Evolutionary conservation across 2,797 vertebrate species (phyloP), one percentile per base, ranked within the genome.

Genomic region (Alfaro cultratus): DNA sequence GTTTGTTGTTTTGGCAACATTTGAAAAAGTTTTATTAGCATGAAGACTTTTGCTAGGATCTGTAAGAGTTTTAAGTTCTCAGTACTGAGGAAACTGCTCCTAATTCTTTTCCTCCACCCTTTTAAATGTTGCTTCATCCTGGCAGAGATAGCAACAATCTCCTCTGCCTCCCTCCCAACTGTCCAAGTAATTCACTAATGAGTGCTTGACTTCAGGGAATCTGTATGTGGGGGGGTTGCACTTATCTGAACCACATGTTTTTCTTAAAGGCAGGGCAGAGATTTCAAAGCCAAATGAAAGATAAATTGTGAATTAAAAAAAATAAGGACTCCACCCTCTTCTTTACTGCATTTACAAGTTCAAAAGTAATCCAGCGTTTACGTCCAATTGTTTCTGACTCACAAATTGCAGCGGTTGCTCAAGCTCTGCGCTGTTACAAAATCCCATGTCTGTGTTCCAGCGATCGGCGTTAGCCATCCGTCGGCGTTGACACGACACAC

Each of bases 221-320:
- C 90, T 84, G 83, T 86, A 23, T 9, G 46, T 47, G 49, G 49
- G 85, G 86, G 90, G 90, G 85, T 41, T 64, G 55, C 43, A 62
- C 78, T 94, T 92, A 95, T 95, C 93, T 80, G 80, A 95, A 92
- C 86, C 95, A 95, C 67, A 83, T 96, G 94, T 94, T 93, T 91
- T 92, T 92, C 82, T 87, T 82, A 79, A 55, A 76, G 83, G 86
- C 87, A 82, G 76, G 76, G 70, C 77, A 74, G 74, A 80, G 76
- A 81, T 88, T 87, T 39, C 88, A 72, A 88, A 93, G 86, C 73
- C 23, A 87, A 92, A 92, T 87, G 49, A 81, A 86, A 92, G 89
- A 91, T 92, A 93, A 93, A 88, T 86, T 85, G 39, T 78, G 83
- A 75, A 75, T 49, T 86, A 77, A 85, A 86, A 79, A 80, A 18